A percentile compares a stretch with the other conserved stretches of the same genome.
Evolutionary conservation across 2,888 invertebrate genomes (phyloP).

Genomic region (Mesoligia furuncula): DNA sequence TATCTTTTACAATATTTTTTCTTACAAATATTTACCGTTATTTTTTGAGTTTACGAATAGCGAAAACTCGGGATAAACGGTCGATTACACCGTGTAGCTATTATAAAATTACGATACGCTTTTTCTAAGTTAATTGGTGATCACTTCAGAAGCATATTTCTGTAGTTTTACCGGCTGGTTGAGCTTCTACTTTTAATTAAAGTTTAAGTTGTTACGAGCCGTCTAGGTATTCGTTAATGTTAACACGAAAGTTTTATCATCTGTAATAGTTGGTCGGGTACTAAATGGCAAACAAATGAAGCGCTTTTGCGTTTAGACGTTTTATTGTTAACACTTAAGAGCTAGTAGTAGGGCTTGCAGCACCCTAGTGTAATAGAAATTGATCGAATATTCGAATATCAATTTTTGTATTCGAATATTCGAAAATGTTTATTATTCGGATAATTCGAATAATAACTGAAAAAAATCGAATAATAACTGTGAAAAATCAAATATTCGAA

Average conservation of each 20-base stretch:
- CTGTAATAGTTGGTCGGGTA: constrained; percentile 51
- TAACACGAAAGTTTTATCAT: constrained; percentile 71
- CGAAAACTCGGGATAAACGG: constrained; percentile 74
- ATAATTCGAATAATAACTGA: too few species aligned
- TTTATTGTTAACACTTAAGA: constrained; percentile 42
- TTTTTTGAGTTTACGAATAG: constrained; percentile 70
- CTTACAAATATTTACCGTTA: constrained; percentile 81
- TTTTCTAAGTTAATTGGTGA: constrained; percentile 82
- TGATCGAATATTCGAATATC: too few species aligned
- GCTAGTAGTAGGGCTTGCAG: neutral
- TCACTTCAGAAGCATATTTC: constrained; percentile 84
- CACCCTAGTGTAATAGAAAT: neutral
- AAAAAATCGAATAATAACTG: too few species aligned
- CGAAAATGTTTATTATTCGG: too few species aligned
- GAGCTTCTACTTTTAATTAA: constrained; percentile 80
- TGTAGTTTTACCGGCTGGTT: constrained; percentile 70
- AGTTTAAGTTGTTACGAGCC: constrained; percentile 71
- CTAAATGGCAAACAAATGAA: constrained; percentile 67
- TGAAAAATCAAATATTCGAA: too few species aligned
- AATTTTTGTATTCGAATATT: too few species aligned
- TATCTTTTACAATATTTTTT: constrained; percentile 63
- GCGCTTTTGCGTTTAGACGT: constrained; percentile 41
- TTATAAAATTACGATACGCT: constrained; percentile 81
- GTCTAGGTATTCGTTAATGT: constrained; percentile 63
- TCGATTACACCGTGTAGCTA: constrained; percentile 66